Evolutionary conservation across 2,888 invertebrate genomes (phyloP).

Genomic region (Gasteruption jaculator): DNA sequence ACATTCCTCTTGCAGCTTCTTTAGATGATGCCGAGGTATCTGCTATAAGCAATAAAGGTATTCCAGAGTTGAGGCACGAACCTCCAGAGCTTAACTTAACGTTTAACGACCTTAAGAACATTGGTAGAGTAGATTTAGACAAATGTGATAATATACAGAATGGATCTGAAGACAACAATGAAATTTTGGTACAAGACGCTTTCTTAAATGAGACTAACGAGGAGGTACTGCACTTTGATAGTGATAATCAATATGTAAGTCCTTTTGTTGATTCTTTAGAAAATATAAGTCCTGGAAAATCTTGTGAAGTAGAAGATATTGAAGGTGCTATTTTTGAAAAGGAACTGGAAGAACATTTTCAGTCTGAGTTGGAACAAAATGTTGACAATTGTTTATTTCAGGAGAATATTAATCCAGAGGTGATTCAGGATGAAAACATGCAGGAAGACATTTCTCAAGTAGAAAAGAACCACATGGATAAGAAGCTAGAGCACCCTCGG

Average conservation of each 20-base stretch:
- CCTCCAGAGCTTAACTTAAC: constrained; percentile 39
- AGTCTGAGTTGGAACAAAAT: too few species aligned
- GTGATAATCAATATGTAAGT: neutral
- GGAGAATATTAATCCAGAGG: too few species aligned
- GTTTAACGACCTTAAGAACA: constrained; percentile 39
- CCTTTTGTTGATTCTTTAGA: neutral
- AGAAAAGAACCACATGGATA: too few species aligned
- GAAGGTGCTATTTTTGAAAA: neutral
- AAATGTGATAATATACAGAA: constrained; percentile 15
- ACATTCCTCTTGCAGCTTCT: constrained; percentile 20
- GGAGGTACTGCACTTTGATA: neutral
- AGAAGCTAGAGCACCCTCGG: too few species aligned
- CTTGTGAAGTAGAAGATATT: neutral
- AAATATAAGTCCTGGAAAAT: neutral
- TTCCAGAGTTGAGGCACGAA: constrained; percentile 35
- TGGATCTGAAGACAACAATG: too few species aligned
- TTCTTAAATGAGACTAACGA: too few species aligned
- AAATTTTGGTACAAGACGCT: too few species aligned
- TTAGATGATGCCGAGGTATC: constrained; percentile 13
- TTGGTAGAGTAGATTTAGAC: constrained; percentile 39
- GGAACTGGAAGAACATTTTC: neutral
- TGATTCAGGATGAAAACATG: too few species aligned
- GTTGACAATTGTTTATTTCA: too few species aligned
- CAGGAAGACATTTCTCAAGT: too few species aligned
- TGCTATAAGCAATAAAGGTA: constrained; percentile 22